Conservation (phyloP, 2,797 vertebrate species). For the Arremon brunneinucha region DNA sequence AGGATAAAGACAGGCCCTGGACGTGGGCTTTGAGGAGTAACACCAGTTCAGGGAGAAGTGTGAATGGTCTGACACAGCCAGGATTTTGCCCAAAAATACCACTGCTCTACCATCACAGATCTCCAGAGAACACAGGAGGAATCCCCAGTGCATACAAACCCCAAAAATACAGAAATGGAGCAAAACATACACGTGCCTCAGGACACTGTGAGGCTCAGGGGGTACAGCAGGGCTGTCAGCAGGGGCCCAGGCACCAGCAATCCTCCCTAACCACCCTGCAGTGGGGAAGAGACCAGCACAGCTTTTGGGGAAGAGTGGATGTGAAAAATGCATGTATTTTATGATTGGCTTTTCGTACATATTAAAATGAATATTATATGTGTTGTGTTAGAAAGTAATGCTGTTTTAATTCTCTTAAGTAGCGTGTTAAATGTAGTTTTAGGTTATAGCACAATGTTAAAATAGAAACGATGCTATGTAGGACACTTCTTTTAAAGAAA, state of each 20-base stretch:
- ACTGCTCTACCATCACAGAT: background rate
- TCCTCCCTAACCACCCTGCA: background rate
- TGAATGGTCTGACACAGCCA: background rate
- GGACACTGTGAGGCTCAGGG: background rate
- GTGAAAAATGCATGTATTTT: too few species aligned
- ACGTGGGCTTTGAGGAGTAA: background rate
- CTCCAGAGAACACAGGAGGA: background rate
- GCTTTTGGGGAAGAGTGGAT: background rate
- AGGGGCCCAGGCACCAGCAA: background rate
- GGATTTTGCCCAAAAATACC: background rate
- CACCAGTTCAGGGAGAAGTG: background rate
- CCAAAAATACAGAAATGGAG: background rate
- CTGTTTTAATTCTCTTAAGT: too few species aligned
- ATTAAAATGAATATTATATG: too few species aligned
- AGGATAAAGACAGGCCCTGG: background rate
- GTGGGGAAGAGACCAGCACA: background rate
- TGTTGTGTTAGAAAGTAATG: too few species aligned
- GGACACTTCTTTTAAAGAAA: too few species aligned
- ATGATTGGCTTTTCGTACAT: too few species aligned
- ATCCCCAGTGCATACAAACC: fast-evolving
- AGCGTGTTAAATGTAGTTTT: too few species aligned
- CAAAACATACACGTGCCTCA: background rate
- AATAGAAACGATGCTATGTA: too few species aligned
- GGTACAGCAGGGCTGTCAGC: background rate
- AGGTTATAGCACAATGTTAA: too few species aligned